Evolutionary conservation across 2,113 vertebrate species (phyloP), one percentile per base, ranked within the genome.

Genomic region (Emydura subglobosa): DNA sequence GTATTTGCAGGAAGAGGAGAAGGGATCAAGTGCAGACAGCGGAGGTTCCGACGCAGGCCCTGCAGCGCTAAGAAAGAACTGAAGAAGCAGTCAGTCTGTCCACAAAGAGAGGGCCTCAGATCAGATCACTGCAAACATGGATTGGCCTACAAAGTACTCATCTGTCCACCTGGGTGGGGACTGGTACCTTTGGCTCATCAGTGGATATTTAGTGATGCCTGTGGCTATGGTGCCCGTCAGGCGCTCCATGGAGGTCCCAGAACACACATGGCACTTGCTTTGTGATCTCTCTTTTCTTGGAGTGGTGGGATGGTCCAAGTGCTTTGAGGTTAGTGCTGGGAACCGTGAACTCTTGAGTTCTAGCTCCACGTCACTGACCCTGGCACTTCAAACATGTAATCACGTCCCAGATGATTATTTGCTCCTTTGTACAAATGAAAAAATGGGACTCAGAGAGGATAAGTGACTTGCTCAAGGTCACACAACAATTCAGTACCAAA

Each of bases 401-500:
- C 27, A 61, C 34, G 31, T 34, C 13, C 61, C 61, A 65, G 31
- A 7, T 8, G 7, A 65, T 19, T 34, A 65, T 2, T 19, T 14
- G 31, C 61, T 34, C 31, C 61, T 13, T 68, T 51, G 51, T 79
- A 47, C 79, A 47, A 11, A 31, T 1, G 25, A 78, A 54, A 31
- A 84, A 42, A 50, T 76, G 8, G 78, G 27, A 13, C 31, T 47
- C 81, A 34, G 59, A 74, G 59, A 50, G 54, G 42, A 55, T 81
- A 42, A 25, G 91, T 50, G 87, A 22, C 53, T 55, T 1, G 0
- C 0, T 1, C 11, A 44, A 22, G 8, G 17, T 55, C 54, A 53
- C 2, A 1, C 3, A 4, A 12, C 80, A 53, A 44, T 80, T 54
- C 1, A 1, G 51, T 0, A 0, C 57, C 78, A 68, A 0, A 0